A percentile compares a stretch with the other conserved stretches of the same genome.
These are phyloP conservation scores for Bucco capensis DNA, from an alignment of 2,113 vertebrate species.

Conservation along the genomic window DNA sequence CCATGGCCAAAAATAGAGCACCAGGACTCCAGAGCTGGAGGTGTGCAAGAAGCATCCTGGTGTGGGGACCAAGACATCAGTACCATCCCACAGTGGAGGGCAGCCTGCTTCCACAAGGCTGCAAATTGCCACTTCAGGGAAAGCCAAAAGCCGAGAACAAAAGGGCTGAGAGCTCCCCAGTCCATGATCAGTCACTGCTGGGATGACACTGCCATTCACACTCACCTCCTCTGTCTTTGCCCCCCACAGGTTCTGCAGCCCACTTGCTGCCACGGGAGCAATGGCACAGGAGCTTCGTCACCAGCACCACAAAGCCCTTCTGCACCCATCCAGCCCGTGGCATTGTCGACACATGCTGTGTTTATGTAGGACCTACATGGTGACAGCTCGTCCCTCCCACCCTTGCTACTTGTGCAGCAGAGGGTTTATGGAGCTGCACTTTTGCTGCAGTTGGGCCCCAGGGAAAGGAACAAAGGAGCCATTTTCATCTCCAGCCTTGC, in stretches of 20 bases:
- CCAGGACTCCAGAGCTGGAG: not conserved
- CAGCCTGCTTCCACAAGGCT: not conserved
- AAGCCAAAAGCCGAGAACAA: not conserved
- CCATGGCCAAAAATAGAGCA: not conserved
- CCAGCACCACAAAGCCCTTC: not conserved
- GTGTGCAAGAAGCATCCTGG: not conserved
- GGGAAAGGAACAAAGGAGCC: conserved; percentile 62
- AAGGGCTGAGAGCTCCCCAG: not conserved
- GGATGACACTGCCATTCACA: not conserved
- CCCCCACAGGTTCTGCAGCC: rapidly evolving
- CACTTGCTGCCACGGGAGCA: not conserved
- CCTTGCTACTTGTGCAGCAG: not conserved
- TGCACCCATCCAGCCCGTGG: not conserved
- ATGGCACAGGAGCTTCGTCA: rapidly evolving
- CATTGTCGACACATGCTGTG: not conserved
- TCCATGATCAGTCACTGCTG: rapidly evolving
- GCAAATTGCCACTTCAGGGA: not conserved
- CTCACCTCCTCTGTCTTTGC: not conserved
- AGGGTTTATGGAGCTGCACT: conserved; percentile 36
- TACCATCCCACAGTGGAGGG: not conserved
- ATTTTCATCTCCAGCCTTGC: conserved; percentile 52
- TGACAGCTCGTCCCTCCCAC: conserved; percentile 34
- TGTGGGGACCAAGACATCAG: rapidly evolving
- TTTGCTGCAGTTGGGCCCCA: conserved; percentile 50
- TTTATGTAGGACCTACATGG: conserved; percentile 9